Percentiles rank a stretch among this genome's conserved stretches.
These are phyloP conservation scores for Arnoldichthys spilopterus DNA, from an alignment of 2,797 vertebrate genomes.

Conservation along the genomic window DNA sequence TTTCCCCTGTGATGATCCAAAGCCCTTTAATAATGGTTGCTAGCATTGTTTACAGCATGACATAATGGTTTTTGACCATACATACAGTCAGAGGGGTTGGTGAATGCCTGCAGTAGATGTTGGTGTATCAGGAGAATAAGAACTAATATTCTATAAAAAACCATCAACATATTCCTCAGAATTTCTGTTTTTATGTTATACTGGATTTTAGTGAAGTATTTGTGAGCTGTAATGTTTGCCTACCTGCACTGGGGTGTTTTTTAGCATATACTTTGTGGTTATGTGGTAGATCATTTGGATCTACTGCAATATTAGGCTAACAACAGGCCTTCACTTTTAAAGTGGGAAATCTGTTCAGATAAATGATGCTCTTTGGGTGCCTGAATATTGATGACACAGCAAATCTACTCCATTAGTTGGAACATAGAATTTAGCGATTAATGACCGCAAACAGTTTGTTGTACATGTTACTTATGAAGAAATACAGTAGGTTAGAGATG, in stretches of 20 bases:
- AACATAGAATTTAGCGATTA: neutral
- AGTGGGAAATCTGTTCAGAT: neutral
- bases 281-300: neutral
- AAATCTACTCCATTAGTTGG: neutral
- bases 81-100: neutral
- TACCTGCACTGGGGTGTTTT: neutral
- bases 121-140: neutral
- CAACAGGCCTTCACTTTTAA: neutral
- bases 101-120: neutral
- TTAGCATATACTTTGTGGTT: neutral
- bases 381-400: neutral
- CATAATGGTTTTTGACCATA: neutral
- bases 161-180: too few relatives aligned
- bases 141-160: too few relatives aligned
- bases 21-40: neutral
- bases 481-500: too few relatives aligned
- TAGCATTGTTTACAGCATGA: neutral
- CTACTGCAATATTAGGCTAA: neutral
- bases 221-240: neutral
- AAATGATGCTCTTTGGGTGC: neutral
- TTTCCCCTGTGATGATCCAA: neutral
- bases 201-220: neutral
- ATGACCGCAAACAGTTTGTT: neutral
- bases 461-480: too few relatives aligned
- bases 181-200: neutral